phyloP scores from a whole-genome alignment of 2,888 invertebrate genomes.

The Agelastica alni region DNA sequence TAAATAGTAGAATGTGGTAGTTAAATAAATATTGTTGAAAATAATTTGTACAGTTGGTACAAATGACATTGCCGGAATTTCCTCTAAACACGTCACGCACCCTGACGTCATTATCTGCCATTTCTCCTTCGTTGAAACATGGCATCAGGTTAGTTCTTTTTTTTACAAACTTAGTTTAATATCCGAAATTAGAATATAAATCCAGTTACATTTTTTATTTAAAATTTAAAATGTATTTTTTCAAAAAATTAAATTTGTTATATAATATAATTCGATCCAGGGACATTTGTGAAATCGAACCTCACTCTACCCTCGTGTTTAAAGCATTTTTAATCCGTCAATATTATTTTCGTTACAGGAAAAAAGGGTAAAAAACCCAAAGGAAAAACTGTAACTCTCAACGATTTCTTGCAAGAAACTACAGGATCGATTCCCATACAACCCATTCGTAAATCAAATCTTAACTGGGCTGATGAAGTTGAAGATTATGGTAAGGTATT shows the following conservation, averaged over 20 bases:
- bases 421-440: conserved; percentile 62
- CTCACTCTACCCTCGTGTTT: conserved; percentile 30
- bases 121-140: conserved; percentile 38
- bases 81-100: conserved; percentile 22
- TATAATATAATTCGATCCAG: neutral
- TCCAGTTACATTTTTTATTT: no score
- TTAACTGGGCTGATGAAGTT: conserved; percentile 79
- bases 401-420: conserved; percentile 76
- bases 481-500: conserved; percentile 71
- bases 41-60: conserved; percentile 9
- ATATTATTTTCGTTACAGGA: conserved; percentile 35
- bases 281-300: conserved; percentile 17
- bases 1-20: no score
- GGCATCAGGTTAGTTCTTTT: conserved; percentile 45
- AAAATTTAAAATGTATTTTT: no score
- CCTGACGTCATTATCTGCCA: conserved; percentile 26
- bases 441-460: conserved; percentile 61
- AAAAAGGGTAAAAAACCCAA: conserved; percentile 87
- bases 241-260: no score
- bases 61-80: conserved; percentile 22
- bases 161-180: no score
- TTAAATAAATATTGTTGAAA: no score
- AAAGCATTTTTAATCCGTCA: conserved; percentile 22
- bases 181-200: no score
- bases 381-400: conserved; percentile 80